A percentile compares a stretch with the other conserved stretches of the same genome.
Conservation (phyloP, 2,797 vertebrate genomes). For the Scolopax rusticola region DNA sequence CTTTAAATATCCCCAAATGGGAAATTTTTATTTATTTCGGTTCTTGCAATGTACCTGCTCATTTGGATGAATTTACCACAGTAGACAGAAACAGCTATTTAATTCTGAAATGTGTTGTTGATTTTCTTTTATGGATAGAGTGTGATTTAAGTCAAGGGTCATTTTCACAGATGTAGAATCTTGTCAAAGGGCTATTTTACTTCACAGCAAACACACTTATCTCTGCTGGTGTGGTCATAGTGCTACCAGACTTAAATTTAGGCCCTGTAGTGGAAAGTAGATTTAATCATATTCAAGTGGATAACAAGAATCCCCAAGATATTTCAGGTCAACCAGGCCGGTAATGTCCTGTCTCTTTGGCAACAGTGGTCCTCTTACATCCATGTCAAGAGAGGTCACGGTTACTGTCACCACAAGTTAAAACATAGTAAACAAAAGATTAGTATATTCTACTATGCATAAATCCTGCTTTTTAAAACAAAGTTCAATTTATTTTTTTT, state of each 20-base stretch:
- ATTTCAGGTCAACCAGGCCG: neutral
- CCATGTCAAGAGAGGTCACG: neutral
- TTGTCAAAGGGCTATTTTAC: neutral
- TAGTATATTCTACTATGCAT: neutral
- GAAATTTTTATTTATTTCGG: neutral
- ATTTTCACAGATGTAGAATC: neutral
- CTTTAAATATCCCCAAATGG: neutral
- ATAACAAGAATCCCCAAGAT: neutral
- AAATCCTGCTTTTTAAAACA: fast-evolving
- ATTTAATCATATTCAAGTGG: neutral
- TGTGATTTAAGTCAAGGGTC: neutral
- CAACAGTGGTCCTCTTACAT: neutral
- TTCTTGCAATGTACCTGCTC: neutral
- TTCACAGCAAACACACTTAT: neutral
- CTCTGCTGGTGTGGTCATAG: neutral
- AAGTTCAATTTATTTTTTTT: neutral
- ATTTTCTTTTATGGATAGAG: neutral
- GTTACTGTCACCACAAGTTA: neutral
- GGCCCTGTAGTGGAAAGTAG: neutral
- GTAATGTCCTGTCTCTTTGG: neutral
- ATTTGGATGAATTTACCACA: neutral
- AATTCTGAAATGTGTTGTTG: neutral
- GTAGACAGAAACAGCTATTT: neutral
- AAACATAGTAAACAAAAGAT: neutral
- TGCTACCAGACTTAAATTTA: neutral